phyloP scores from a whole-genome alignment of 2,113 vertebrate species.

The Archilochus colubris region DNA sequence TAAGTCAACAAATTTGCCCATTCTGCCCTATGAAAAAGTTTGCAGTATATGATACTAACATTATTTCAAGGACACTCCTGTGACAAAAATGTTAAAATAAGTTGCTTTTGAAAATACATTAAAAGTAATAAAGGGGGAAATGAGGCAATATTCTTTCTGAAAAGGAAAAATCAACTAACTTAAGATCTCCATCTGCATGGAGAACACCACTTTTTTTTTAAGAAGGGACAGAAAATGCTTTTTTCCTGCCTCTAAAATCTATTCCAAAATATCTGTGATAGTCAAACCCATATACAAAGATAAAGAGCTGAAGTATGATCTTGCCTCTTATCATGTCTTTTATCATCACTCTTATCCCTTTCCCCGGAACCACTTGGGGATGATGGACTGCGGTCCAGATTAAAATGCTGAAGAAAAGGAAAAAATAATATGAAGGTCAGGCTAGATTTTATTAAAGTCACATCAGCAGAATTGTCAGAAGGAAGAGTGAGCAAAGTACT shows the following conservation, averaged over 20 bases:
- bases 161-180: neutral
- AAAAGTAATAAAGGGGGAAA: neutral
- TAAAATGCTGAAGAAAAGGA: neutral
- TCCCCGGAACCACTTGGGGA: neutral
- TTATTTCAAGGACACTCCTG: neutral
- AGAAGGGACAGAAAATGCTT: neutral
- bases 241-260: neutral
- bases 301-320: neutral
- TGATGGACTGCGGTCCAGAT: neutral
- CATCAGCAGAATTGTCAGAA: neutral
- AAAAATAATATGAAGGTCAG: neutral
- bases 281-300: neutral
- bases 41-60: neutral
- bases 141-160: neutral
- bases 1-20: neutral
- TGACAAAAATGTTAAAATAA: neutral
- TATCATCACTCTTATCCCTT: neutral
- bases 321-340: neutral
- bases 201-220: neutral
- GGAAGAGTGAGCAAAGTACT: neutral
- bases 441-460: neutral
- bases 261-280: neutral
- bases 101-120: neutral
- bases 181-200: neutral
- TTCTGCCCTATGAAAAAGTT: neutral